Base-by-base conservation (phyloP, 1,140 invertebrate genomes). In the Apis laboriosa region DNA sequence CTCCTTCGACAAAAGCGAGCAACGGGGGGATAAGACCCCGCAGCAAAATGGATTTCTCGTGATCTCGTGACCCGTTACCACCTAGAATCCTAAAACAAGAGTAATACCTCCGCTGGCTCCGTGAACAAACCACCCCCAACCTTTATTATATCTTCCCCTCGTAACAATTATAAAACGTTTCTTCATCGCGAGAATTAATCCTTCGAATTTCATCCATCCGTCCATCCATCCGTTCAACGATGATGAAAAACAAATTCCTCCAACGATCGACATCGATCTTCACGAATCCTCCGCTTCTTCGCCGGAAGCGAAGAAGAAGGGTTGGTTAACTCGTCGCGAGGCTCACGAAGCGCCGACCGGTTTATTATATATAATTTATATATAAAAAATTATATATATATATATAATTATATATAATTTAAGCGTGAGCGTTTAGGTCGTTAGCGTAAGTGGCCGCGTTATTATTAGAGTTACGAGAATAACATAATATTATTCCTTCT, bases 401-500 rank as follows among this genome's bases (percentile, higher is more conserved):
- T n/a, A n/a, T n/a, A n/a, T n/a, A n/a, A n/a, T n/a, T n/a, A n/a
- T n/a, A n/a, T n/a, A n/a, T 87, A 84, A 80, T 67, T 84, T 34
- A 34, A 76, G 71, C 70, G 21, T 77, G 77, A 85, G 79, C 87
- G 80, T 85, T 89, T 89, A 68, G 77, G 76, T 83, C 85, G 83
- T 85, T 81, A 89, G 76, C 75, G 77, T 66, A 84, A 87, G 87
- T 89, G 83, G 83, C 80, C 83, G 66, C 83, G 86, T 84, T 89
- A 88, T 89, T 90, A 91, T 91, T 90, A 90, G 80, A 88, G 86
- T 91, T 84, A 83, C 86, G 80, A 71, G 86, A 89, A 82, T 80
- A 88, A 88, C 80, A 81, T 83, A 84, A 87, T 86, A 87, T 88
- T 88, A 91, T 89, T 34, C 90, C 85, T 88, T 89, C 84, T 79